phyloP scores from a whole-genome alignment of 1,140 invertebrate genomes.

The Drosophila malerkotliana region DNA sequence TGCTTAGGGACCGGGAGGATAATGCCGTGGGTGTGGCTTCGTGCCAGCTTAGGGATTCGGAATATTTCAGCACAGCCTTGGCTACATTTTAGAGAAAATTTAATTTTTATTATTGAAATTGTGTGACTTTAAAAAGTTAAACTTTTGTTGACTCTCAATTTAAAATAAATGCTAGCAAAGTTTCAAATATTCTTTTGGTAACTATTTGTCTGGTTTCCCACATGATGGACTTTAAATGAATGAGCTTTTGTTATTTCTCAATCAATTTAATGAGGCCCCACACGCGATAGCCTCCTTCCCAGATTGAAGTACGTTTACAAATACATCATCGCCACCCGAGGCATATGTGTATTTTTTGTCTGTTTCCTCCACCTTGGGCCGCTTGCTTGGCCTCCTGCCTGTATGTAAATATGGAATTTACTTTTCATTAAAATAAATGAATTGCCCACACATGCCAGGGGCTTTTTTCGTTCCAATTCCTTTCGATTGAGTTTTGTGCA shows the following conservation, averaged over 20 bases:
- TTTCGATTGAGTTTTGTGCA: slow-evolving; percentile 49
- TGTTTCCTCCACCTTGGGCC: neutral
- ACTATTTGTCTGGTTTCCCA: neutral
- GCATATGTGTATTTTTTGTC: slow-evolving; percentile 10
- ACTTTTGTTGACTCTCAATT: neutral
- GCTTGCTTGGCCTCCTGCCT: slow-evolving; percentile 17
- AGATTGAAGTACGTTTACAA: slow-evolving; percentile 10
- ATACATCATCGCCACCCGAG: neutral
- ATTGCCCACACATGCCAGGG: slow-evolving; percentile 42
- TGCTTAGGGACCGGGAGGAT: neutral
- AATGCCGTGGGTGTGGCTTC: slow-evolving; percentile 1
- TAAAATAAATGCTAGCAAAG: neutral
- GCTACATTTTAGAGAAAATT: neutral
- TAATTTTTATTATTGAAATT: neutral
- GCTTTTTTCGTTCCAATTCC: slow-evolving; percentile 19
- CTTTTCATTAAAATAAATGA: slow-evolving; percentile 74
- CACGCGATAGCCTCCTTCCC: slow-evolving; percentile 19
- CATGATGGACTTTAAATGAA: slow-evolving; percentile 1
- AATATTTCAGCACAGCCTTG: neutral
- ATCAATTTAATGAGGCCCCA: slow-evolving; percentile 22
- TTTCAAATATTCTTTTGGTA: neutral
- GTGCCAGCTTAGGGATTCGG: neutral
- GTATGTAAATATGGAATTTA: slow-evolving; percentile 46
- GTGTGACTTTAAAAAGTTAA: neutral
- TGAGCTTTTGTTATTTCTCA: slow-evolving; percentile 12